Conservation (phyloP, 1,140 invertebrate genomes). For the Ceratina japonica region DNA sequence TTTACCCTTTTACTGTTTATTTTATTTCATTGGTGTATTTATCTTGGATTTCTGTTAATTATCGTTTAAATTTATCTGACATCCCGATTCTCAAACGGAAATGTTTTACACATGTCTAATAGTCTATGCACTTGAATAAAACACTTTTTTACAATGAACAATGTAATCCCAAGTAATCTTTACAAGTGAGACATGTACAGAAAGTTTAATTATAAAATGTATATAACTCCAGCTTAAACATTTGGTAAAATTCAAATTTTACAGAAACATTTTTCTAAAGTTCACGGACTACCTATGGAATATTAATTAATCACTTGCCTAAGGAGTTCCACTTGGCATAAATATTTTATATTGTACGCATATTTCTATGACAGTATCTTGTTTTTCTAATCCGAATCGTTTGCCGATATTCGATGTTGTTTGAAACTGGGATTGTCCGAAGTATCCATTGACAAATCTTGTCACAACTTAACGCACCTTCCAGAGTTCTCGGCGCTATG, state of each 20-base stretch:
- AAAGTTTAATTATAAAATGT: neutral
- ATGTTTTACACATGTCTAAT: slow-evolving; percentile 44
- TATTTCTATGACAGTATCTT: neutral
- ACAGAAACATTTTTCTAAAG: slow-evolving; percentile 16
- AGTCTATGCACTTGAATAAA: slow-evolving; percentile 19
- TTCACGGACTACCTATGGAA: slow-evolving; percentile 36
- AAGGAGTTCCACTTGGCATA: neutral
- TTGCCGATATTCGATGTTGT: neutral
- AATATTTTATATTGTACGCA: no score
- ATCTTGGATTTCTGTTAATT: slow-evolving; percentile 50
- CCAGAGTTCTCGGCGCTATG: slow-evolving; percentile 77
- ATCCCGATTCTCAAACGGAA: slow-evolving; percentile 60
- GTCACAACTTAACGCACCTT: slow-evolving; percentile 81
- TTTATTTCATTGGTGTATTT: slow-evolving; percentile 54
- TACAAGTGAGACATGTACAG: neutral
- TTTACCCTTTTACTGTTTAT: slow-evolving; percentile 45
- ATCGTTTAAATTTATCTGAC: slow-evolving; percentile 61
- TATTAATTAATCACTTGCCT: slow-evolving; percentile 23
- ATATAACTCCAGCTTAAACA: neutral
- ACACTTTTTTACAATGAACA: no score
- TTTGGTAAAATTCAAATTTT: neutral
- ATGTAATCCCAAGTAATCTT: neutral
- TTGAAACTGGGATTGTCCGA: slow-evolving; percentile 38
- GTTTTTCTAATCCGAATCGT: neutral
- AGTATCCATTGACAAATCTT: slow-evolving; percentile 74